These are phyloP conservation scores for Cryptomyrus ogoouensis DNA, from an alignment of 2,113 vertebrate genomes.

Conservation along the genomic window DNA sequence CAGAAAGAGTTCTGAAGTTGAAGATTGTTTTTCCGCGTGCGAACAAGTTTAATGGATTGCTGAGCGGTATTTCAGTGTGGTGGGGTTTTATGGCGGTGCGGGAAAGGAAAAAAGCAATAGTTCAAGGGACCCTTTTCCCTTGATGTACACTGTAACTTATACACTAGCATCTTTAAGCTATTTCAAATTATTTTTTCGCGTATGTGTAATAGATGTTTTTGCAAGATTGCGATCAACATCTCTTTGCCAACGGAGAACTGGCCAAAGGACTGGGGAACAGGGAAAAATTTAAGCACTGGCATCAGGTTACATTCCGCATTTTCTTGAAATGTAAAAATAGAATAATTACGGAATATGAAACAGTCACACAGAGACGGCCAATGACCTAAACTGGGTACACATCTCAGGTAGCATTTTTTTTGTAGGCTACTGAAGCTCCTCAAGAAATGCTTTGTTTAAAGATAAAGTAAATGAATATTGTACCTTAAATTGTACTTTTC, in stretches of 20 bases:
- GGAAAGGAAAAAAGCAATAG: not conserved
- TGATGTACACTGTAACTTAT: not conserved
- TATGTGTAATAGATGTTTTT: not conserved
- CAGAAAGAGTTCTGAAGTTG: not conserved
- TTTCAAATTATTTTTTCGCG: not conserved
- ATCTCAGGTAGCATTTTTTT: not conserved
- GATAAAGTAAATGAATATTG: not conserved
- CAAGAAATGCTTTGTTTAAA: not conserved
- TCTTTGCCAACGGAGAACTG: not conserved
- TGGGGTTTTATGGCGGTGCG: not conserved
- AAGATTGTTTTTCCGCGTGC: not conserved
- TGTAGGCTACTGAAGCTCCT: not conserved
- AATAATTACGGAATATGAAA: not conserved
- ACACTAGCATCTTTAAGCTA: not conserved
- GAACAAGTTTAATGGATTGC: not conserved
- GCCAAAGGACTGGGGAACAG: not conserved
- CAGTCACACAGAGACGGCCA: not conserved
- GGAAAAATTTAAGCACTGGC: not conserved
- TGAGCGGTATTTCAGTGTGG: not conserved
- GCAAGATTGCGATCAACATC: not conserved
- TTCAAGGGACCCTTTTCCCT: not conserved
- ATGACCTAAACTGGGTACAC: not conserved
- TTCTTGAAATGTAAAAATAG: not conserved
- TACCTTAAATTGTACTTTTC: not conserved
- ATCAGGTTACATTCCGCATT: not conserved